These are phyloP conservation scores for Selene dorsalis DNA, from an alignment of 2,797 vertebrate species.

Conservation along the genomic window DNA sequence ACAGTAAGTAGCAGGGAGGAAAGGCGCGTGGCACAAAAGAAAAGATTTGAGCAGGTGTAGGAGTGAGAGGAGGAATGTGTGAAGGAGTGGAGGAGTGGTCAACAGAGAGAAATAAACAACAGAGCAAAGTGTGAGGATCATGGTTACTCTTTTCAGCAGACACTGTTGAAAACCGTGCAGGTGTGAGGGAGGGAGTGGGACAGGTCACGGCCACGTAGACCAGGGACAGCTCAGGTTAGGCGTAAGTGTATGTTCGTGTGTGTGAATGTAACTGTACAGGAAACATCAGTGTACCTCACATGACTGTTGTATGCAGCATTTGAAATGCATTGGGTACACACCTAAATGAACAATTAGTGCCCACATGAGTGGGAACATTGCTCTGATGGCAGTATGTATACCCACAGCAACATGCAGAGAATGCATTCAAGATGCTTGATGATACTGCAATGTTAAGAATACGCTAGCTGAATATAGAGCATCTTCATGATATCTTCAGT, in stretches of 20 bases:
- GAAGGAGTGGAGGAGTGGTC: slow-evolving; percentile 69
- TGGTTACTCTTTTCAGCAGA: slow-evolving; percentile 76
- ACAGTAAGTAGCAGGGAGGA: slow-evolving; percentile 52
- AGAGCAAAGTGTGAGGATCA: slow-evolving; percentile 82
- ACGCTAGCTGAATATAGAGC: slow-evolving; percentile 24
- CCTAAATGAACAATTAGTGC: slow-evolving; percentile 55
- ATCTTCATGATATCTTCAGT: slow-evolving; percentile 67
- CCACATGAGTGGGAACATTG: slow-evolving; percentile 37
- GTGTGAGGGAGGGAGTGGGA: slow-evolving; percentile 63
- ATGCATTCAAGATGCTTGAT: slow-evolving; percentile 60
- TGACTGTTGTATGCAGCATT: slow-evolving; percentile 54
- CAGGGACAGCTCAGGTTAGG: slow-evolving; percentile 74
- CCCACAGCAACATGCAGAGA: slow-evolving; percentile 67
- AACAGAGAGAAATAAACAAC: slow-evolving; percentile 82
- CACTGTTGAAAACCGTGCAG: slow-evolving; percentile 78
- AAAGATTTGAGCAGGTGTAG: slow-evolving; percentile 57
- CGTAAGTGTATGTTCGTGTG: slow-evolving; percentile 36
- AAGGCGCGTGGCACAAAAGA: slow-evolving; percentile 49
- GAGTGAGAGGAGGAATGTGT: slow-evolving; percentile 65
- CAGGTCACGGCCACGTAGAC: slow-evolving; percentile 70
- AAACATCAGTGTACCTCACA: slow-evolving; percentile 11
- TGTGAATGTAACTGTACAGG: slow-evolving; percentile 24
- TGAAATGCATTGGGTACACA: slow-evolving; percentile 63
- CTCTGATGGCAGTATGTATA: no score
- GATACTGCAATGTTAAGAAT: slow-evolving; percentile 36